Percentiles rank a stretch among this genome's conserved stretches.
These are phyloP conservation scores for Cataglyphis cursor DNA, from an alignment of 2,888 invertebrate genomes.

Conservation along the genomic window DNA sequence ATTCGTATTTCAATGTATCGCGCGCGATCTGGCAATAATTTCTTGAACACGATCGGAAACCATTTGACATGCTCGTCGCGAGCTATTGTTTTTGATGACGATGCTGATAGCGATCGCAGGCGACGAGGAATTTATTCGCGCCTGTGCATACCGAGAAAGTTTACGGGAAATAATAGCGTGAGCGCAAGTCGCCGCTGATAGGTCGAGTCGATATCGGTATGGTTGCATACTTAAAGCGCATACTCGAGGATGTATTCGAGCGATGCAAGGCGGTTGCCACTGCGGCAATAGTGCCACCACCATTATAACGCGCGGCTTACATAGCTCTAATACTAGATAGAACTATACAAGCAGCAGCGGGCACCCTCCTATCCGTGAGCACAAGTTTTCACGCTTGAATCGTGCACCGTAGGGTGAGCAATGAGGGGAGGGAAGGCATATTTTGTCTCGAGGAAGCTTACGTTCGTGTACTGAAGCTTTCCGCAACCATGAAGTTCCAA, in stretches of 20 bases:
- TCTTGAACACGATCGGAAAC: neutral
- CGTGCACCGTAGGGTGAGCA: constrained; percentile 37
- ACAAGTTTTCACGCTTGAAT: constrained; percentile 66
- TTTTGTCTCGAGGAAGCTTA: constrained; percentile 63
- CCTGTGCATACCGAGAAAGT: constrained; percentile 21
- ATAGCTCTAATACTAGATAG: constrained; percentile 51
- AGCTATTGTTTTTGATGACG: constrained; percentile 28
- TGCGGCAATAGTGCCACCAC: constrained; percentile 50
- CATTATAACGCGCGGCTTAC: constrained; percentile 65
- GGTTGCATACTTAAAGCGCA: constrained; percentile 57
- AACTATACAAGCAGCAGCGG: constrained; percentile 55
- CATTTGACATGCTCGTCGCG: neutral
- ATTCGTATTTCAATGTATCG: neutral
- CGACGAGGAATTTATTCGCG: neutral
- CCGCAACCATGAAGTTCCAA: constrained; percentile 47
- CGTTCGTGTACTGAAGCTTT: constrained; percentile 43
- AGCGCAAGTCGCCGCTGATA: constrained; percentile 25
- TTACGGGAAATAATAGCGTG: constrained; percentile 34
- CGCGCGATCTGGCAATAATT: constrained; percentile 9
- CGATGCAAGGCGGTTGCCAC: constrained; percentile 53
- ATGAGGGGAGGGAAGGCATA: constrained; percentile 44
- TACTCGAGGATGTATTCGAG: constrained; percentile 41
- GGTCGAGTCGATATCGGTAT: constrained; percentile 45
- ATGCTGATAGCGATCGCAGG: neutral
- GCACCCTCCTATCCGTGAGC: constrained; percentile 59